Evolutionary conservation across 2,797 vertebrate species (phyloP), one percentile per base, ranked within the genome.

Genomic region (Melanotaenia pygmaea): DNA sequence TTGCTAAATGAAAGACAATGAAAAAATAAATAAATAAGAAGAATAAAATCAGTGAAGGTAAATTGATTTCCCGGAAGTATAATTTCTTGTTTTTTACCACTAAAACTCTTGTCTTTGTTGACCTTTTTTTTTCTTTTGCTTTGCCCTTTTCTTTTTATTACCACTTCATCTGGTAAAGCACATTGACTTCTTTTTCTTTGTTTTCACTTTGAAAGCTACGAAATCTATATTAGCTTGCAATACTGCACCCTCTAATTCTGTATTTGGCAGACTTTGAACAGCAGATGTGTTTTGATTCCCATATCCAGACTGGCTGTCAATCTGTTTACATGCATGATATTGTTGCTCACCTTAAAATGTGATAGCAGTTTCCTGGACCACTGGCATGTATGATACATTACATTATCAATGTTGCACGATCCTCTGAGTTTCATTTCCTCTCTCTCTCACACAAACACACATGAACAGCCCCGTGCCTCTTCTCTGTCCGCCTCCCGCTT

Each of bases 61-160:
- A 77, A 87, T 79, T 66, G 73, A 86, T 82, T 84, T 84, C 59
- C 76, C 59, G 60, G n/a, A 82, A 80, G 59, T 26, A 65, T 58
- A 45, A 35, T 58, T 82, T 50, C 75, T 72, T 80, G 84, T 70
- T 75, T 58, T 74, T 34, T 34, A 24, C 64, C 3, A n/a, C 72
- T 83, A 62, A 83, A 64, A 56, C 50, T 65, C 0, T 0, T 79
- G 57, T 76, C 64, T 81, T 59, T 22, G 76, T 66, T 86, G 83
- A 82, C 84, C 76, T 6, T 67, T 47, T 57, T 69, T 26, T 70
- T 37, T 59, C 43, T 6, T 28, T 20, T 53, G 53, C 54, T 47
- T 73, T 70, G 6, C 54, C 58, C 67, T 73, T 75, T 66, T 43
- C 24, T 71, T 70, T 28, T 45, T 34, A 18, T 67, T 76, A 74